Conservation (phyloP, 2,888 invertebrate genomes). For the Osmoderma eremita region DNA sequence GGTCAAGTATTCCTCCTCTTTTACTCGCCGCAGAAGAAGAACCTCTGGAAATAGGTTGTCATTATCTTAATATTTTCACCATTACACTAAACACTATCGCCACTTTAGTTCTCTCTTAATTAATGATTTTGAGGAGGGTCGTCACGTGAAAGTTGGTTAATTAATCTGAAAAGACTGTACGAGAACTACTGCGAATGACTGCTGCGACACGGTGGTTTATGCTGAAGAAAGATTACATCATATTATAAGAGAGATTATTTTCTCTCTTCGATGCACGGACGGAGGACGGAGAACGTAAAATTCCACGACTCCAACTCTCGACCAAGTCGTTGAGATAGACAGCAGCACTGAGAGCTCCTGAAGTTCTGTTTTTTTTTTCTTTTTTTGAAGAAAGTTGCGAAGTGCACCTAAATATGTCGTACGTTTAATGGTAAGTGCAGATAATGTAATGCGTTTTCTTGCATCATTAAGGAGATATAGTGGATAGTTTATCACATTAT, state of each 20-base stretch:
- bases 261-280: constrained; percentile 10
- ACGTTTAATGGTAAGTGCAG: constrained; percentile 24
- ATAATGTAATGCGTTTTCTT: constrained; percentile 41
- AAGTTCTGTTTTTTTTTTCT: constrained; percentile 16
- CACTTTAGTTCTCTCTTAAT: constrained; percentile 51
- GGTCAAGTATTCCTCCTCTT: too few species aligned
- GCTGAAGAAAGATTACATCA: constrained; percentile 26
- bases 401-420: constrained; percentile 36
- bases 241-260: background rate
- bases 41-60: constrained; percentile 30
- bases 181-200: constrained; percentile 6
- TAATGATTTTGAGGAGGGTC: constrained; percentile 53
- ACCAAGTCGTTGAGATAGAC: constrained; percentile 4
- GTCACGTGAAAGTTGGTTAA: constrained; percentile 54
- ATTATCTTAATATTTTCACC: constrained; percentile 45
- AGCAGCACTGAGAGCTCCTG: background rate
- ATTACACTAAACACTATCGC: constrained; percentile 47
- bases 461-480: constrained; percentile 37
- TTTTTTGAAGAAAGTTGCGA: constrained; percentile 17
- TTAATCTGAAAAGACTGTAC: constrained; percentile 47
- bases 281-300: background rate
- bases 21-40: background rate
- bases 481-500: constrained; percentile 39
- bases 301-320: background rate
- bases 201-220: background rate